Evolutionary conservation across 2,113 vertebrate genomes (phyloP).

Genomic region (Syrrhaptes paradoxus): DNA sequence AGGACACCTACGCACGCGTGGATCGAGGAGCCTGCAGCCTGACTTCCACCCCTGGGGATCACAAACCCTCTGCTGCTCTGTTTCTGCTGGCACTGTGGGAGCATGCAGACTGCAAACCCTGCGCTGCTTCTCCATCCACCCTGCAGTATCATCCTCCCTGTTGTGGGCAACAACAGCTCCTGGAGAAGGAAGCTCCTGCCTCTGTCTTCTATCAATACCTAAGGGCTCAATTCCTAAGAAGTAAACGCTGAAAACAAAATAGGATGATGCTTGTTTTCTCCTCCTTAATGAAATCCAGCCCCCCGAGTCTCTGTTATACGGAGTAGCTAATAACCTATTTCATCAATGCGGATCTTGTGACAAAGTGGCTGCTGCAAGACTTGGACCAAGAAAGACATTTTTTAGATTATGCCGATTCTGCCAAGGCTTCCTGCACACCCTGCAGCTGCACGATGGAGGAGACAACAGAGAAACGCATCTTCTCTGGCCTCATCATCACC

Average conservation of each 20-base stretch:
- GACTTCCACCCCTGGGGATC: neutral
- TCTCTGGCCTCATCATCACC: neutral
- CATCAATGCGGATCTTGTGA: neutral
- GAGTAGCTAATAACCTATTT: neutral
- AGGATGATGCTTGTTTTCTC: neutral
- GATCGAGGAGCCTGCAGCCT: neutral
- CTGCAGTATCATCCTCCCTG: neutral
- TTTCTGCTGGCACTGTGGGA: neutral
- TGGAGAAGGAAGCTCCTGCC: neutral
- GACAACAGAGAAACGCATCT: neutral
- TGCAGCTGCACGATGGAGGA: neutral
- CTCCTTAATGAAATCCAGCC: neutral
- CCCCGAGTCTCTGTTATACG: neutral
- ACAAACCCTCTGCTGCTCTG: neutral
- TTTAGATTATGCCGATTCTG: slow-evolving; percentile 10
- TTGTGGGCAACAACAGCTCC: neutral
- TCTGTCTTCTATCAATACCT: neutral
- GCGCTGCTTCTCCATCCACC: fast-evolving
- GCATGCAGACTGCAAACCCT: neutral
- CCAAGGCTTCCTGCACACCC: neutral
- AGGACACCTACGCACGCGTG: neutral
- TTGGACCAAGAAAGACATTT: neutral
- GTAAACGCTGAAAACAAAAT: neutral
- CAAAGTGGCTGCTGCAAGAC: neutral
- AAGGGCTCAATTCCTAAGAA: neutral